These are phyloP conservation scores for Anaspis maculata DNA, from an alignment of 2,888 invertebrate genomes.

Conservation along the genomic window DNA sequence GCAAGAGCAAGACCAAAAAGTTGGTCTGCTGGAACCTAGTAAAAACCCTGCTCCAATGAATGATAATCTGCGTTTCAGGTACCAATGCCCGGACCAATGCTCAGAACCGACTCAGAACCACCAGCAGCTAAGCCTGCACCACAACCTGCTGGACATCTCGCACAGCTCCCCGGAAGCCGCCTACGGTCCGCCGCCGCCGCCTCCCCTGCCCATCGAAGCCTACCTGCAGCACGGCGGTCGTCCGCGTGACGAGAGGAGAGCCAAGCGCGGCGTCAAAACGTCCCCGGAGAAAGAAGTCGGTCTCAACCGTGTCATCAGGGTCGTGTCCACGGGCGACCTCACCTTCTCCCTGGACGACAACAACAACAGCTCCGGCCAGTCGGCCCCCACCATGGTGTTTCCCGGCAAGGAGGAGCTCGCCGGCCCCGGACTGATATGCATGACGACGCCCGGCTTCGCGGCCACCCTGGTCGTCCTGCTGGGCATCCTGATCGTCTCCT, in stretches of 20 bases:
- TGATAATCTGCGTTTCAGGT: too few relatives aligned
- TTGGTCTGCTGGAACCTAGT: too few relatives aligned
- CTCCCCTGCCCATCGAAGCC: slow-evolving; percentile 52
- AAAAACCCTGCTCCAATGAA: too few relatives aligned
- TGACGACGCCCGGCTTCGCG: slow-evolving; percentile 91
- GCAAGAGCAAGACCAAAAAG: too few relatives aligned
- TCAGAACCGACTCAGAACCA: slow-evolving; percentile 48
- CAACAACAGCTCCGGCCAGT: slow-evolving; percentile 49
- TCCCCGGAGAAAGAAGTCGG: slow-evolving; percentile 75
- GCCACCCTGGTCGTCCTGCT: slow-evolving; percentile 76
- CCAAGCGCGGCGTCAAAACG: slow-evolving; percentile 49
- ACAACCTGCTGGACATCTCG: slow-evolving; percentile 21
- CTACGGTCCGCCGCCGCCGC: slow-evolving; percentile 63
- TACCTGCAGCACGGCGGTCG: slow-evolving; percentile 61
- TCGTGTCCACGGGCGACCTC: slow-evolving; percentile 85
- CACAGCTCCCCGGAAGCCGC: slow-evolving; percentile 47
- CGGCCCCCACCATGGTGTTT: slow-evolving; percentile 62
- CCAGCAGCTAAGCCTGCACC: slow-evolving; percentile 12
- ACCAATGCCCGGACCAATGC: slow-evolving; percentile 89
- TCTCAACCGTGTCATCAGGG: slow-evolving; percentile 79
- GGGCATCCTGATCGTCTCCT: slow-evolving; percentile 75
- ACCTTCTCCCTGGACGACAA: slow-evolving; percentile 73
- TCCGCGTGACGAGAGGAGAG: slow-evolving; percentile 65
- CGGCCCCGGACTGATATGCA: slow-evolving; percentile 65
- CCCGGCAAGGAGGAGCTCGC: slow-evolving; percentile 54